Conservation (phyloP, 2,113 vertebrate genomes). For the Regulus satrapa region DNA sequence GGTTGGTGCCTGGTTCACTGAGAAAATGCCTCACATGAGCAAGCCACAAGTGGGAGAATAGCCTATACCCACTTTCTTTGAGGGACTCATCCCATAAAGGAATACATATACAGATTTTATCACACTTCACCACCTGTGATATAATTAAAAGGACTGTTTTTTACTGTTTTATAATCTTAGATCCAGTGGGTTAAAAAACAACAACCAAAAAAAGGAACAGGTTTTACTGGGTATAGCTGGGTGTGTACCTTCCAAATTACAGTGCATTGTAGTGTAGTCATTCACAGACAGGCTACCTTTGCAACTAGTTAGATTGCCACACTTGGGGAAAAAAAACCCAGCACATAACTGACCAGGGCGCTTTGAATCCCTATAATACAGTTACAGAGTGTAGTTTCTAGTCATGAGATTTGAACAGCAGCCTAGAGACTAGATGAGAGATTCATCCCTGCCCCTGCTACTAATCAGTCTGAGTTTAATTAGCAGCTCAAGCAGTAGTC, state of each 20-base stretch:
- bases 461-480: neutral
- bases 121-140: neutral
- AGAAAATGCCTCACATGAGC: neutral
- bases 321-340: neutral
- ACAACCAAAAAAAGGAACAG: neutral
- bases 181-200: neutral
- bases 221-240: conserved; percentile 35
- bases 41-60: neutral
- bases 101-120: neutral
- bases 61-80: neutral
- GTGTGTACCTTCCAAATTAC: conserved; percentile 11
- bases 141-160: neutral
- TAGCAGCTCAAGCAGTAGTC: neutral
- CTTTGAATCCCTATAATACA: neutral
- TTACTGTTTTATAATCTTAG: neutral
- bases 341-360: neutral
- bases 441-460: neutral
- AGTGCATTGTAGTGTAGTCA: neutral
- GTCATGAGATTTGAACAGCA: neutral
- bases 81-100: neutral
- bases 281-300: neutral
- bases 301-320: neutral
- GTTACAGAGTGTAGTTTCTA: neutral
- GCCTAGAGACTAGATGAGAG: neutral
- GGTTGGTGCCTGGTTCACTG: neutral